Conservation (phyloP, 2,888 invertebrate species). For the Apocheima hispidaria region DNA sequence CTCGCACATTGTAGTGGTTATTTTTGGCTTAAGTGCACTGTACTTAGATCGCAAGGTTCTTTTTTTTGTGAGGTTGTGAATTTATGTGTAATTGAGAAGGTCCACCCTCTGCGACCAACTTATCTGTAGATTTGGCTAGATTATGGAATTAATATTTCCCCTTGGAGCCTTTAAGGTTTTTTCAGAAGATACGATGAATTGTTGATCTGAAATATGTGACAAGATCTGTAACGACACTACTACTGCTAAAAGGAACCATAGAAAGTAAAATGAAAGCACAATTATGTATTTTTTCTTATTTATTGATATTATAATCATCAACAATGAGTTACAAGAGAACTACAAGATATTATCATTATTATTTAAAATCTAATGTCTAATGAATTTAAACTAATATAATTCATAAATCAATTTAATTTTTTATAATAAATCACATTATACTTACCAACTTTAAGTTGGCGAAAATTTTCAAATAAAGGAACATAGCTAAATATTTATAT, state of each 20-base stretch:
- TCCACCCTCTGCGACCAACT: neutral
- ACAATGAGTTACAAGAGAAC: slow-evolving; percentile 79
- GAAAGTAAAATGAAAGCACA: slow-evolving; percentile 40
- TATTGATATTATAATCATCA: slow-evolving; percentile 81
- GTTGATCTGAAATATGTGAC: too few species aligned
- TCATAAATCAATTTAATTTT: slow-evolving; percentile 69
- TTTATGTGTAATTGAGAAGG: too few species aligned
- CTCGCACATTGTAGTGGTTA: too few species aligned
- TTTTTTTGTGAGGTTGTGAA: too few species aligned
- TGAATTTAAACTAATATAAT: slow-evolving; percentile 78
- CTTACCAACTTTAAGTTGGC: slow-evolving; percentile 83
- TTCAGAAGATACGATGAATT: neutral
- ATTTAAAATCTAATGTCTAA: slow-evolving; percentile 73
- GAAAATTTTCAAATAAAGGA: slow-evolving; percentile 76
- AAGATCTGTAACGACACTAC: too few species aligned
- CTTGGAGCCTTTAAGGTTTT: neutral
- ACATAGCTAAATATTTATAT: slow-evolving; percentile 64
- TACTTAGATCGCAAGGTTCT: too few species aligned
- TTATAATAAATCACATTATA: slow-evolving; percentile 82
- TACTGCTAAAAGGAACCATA: slow-evolving; percentile 1
- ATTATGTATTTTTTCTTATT: slow-evolving; percentile 71
- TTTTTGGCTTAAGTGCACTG: too few species aligned
- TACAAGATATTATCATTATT: slow-evolving; percentile 72
- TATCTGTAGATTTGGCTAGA: neutral
- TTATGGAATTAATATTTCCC: neutral